These are phyloP conservation scores for Standfussiana lucernea DNA, from an alignment of 2,888 invertebrate genomes.

Conservation along the genomic window DNA sequence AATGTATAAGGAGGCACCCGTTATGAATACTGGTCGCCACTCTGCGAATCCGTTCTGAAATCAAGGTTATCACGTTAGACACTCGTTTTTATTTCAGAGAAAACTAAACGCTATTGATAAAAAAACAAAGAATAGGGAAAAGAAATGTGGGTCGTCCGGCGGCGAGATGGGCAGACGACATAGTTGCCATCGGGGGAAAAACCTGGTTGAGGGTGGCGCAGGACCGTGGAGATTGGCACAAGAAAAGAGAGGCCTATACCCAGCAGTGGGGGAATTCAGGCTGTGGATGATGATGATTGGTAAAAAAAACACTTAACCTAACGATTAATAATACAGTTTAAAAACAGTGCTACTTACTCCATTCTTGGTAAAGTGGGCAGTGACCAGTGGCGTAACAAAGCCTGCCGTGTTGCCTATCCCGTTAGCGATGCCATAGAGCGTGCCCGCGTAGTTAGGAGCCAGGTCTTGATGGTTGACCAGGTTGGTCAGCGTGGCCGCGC, in stretches of 20 bases:
- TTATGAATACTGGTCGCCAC: conserved; percentile 94
- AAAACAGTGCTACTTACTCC: conserved; percentile 83
- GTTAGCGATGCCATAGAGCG: conserved; percentile 94
- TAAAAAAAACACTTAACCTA: too few relatives aligned
- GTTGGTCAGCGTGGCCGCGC: conserved; percentile 91
- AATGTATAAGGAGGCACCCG: conserved; percentile 93
- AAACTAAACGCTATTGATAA: too few relatives aligned
- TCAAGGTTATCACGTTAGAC: conserved; percentile 9
- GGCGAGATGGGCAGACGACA: too few relatives aligned
- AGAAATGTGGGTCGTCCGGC: too few relatives aligned
- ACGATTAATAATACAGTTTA: neutral
- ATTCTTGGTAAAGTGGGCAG: conserved; percentile 92
- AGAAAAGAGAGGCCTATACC: too few relatives aligned
- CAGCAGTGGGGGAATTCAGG: too few relatives aligned
- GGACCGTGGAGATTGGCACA: too few relatives aligned
- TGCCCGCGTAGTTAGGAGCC: conserved; percentile 94
- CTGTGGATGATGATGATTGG: too few relatives aligned
- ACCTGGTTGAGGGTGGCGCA: too few relatives aligned
- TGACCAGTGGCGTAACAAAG: conserved; percentile 93
- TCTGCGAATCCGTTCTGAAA: conserved; percentile 94
- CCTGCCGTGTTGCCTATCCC: conserved; percentile 93
- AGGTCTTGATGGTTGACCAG: conserved; percentile 93
- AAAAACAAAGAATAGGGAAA: too few relatives aligned
- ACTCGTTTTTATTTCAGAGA: too few relatives aligned
- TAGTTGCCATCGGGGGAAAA: too few relatives aligned